Evolutionary conservation across 2,888 invertebrate species (phyloP).

Genomic region (Eupeodes luniger): DNA sequence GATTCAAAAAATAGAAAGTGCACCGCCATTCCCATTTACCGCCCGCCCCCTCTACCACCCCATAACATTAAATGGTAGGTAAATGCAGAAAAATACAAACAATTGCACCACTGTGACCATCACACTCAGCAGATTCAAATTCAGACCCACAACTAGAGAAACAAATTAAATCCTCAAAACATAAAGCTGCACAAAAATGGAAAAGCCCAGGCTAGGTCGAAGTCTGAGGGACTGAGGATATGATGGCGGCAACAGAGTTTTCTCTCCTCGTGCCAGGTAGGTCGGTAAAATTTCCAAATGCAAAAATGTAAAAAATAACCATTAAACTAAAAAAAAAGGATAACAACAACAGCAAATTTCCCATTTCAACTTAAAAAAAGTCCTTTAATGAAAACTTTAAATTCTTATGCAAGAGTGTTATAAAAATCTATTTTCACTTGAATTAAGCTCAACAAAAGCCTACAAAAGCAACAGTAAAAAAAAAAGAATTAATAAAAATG

Average conservation of each 20-base stretch:
- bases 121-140: conserved; percentile 24
- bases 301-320: conserved; percentile 59
- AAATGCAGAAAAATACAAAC: conserved; percentile 45
- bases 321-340: conserved; percentile 40
- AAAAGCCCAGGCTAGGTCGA: not conserved
- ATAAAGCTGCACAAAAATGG: conserved; percentile 23
- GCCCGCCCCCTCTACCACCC: conserved; percentile 12
- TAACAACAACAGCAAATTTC: conserved; percentile 3
- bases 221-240: not conserved
- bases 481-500: not conserved
- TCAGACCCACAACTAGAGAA: conserved; percentile 50
- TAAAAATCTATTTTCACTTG: conserved; percentile 43
- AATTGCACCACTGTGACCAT: conserved; percentile 55
- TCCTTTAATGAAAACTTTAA: conserved; percentile 59
- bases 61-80: conserved; percentile 52
- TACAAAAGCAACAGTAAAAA: not conserved
- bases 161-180: conserved; percentile 66
- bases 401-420: conserved; percentile 51
- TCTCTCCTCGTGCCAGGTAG: not conserved
- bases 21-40: not conserved
- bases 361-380: conserved; percentile 33
- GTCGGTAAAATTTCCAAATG: conserved; percentile 15
- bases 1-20: conserved; percentile 50
- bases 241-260: not conserved
- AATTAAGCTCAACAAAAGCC: conserved; percentile 11